These are phyloP conservation scores for Poeciliopsis paucimaculata DNA, from an alignment of 2,797 vertebrate genomes.

Conservation along the genomic window DNA sequence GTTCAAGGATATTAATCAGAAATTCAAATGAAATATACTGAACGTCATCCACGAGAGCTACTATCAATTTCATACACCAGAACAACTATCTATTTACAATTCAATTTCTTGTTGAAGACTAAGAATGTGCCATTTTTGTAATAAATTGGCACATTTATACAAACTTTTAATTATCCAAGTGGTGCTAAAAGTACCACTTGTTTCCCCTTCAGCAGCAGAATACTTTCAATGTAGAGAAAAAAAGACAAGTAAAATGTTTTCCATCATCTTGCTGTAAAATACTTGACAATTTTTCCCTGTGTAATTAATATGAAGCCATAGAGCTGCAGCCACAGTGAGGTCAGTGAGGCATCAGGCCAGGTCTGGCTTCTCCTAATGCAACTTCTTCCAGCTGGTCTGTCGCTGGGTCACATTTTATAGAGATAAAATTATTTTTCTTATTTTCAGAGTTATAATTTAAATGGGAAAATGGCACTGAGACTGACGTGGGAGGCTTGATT, in stretches of 20 bases:
- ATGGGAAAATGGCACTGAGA: constrained; percentile 16
- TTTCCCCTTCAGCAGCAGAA: background rate
- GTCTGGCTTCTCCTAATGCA: constrained; percentile 10
- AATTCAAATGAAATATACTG: no score
- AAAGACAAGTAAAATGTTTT: constrained; percentile 42
- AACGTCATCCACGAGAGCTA: no score
- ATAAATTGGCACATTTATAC: background rate
- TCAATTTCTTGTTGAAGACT: background rate
- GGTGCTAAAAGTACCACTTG: background rate
- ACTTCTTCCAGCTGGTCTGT: constrained; percentile 10
- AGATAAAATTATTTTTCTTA: constrained; percentile 12
- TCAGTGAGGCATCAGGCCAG: constrained; percentile 13
- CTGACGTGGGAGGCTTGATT: constrained; percentile 38
- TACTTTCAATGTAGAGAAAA: constrained; percentile 23
- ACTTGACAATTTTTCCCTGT: constrained; percentile 12
- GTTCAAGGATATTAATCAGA: no score
- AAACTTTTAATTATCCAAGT: background rate
- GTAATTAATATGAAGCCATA: constrained; percentile 50
- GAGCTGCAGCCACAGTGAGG: constrained; percentile 12
- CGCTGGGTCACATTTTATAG: constrained; percentile 14
- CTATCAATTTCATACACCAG: no score
- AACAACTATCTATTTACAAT: no score
- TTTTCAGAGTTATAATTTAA: constrained; percentile 1
- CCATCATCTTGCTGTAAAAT: constrained; percentile 29
- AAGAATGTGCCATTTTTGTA: background rate